phyloP scores from a whole-genome alignment of 1,140 invertebrate species.

The Drosophila bocki region DNA sequence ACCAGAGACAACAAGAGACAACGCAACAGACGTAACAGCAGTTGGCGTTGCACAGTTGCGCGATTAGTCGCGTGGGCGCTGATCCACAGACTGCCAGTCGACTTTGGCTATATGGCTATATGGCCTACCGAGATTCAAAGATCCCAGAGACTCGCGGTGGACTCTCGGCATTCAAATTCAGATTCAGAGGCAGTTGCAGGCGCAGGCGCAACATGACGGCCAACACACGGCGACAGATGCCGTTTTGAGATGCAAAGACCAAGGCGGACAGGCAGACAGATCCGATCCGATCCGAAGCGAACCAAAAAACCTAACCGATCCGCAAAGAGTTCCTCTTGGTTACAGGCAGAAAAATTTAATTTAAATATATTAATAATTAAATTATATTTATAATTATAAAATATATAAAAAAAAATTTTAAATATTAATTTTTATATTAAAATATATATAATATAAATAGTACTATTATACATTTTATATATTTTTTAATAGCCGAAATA shows the following conservation, averaged over 20 bases:
- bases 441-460: background rate
- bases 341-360: conserved; percentile 4
- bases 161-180: conserved; percentile 18
- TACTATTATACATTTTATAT: no score
- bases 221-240: conserved; percentile 69
- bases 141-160: conserved; percentile 8
- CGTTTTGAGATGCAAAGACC: conserved; percentile 66
- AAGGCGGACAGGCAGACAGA: conserved; percentile 61
- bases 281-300: conserved; percentile 33
- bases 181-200: conserved; percentile 53
- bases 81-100: conserved; percentile 33
- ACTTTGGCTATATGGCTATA: conserved; percentile 7
- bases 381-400: background rate
- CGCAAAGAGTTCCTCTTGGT: conserved; percentile 25
- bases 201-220: conserved; percentile 80
- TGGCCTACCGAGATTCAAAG: conserved; percentile 10
- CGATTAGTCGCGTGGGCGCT: conserved; percentile 53
- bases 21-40: conserved; percentile 76
- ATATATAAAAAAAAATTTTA: fast-evolving
- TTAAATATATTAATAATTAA: background rate
- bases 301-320: conserved; percentile 30
- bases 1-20: conserved; percentile 56
- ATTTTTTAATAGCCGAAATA: no score
- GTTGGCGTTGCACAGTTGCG: conserved; percentile 65
- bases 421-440: background rate